phyloP scores from a whole-genome alignment of 2,113 vertebrate genomes.

The Talpa occidentalis region DNA sequence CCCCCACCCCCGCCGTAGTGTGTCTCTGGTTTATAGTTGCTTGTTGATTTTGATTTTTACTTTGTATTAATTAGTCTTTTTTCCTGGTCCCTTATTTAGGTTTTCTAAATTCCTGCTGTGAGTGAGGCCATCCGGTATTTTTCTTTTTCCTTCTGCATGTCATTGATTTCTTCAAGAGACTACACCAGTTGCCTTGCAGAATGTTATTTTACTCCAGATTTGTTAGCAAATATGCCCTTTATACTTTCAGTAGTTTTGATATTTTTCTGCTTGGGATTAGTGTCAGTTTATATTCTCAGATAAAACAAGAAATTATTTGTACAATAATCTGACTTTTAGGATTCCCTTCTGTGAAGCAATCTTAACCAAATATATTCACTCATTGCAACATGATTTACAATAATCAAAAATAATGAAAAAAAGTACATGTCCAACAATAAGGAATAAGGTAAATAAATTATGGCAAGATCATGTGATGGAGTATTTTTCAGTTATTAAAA shows the following conservation, averaged over 20 bases:
- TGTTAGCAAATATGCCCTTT: background rate
- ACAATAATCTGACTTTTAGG: background rate
- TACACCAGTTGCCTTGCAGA: background rate
- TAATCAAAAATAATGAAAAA: conserved; percentile 34
- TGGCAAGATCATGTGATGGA: background rate
- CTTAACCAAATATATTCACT: background rate
- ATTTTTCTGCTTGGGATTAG: background rate
- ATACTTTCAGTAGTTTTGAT: background rate
- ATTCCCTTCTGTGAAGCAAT: conserved; percentile 1
- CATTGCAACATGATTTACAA: background rate
- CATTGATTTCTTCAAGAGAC: conserved; percentile 16
- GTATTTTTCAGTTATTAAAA: conserved; percentile 1
- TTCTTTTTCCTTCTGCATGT: no score
- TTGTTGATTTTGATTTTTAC: no score
- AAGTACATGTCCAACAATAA: background rate
- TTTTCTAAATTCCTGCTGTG: no score
- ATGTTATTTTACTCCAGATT: conserved; percentile 17
- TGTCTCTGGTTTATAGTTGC: no score
- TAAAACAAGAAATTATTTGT: conserved; percentile 28
- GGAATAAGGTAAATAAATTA: background rate
- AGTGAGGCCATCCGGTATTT: no score
- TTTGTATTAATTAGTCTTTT: no score
- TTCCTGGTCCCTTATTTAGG: no score
- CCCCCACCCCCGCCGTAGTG: no score
- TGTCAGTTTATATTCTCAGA: background rate